phyloP scores from a whole-genome alignment of 2,888 invertebrate species.

The Macrophya annulata region DNA sequence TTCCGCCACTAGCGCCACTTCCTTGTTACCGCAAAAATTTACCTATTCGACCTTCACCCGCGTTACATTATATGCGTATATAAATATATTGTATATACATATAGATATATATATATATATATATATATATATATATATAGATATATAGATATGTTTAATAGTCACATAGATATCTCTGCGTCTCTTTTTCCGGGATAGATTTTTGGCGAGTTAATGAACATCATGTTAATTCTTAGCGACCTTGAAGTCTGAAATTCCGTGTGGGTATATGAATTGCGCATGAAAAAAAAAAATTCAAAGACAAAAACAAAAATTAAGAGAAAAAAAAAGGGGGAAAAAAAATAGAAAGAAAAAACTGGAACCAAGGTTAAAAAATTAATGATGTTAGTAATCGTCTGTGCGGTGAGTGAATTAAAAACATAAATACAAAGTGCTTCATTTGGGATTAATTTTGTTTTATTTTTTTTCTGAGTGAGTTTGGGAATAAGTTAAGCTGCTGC shows the following conservation, averaged over 20 bases:
- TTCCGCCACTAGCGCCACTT: background rate
- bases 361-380: constrained; percentile 3
- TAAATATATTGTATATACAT: too few species aligned
- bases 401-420: background rate
- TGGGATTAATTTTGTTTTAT: background rate
- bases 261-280: background rate
- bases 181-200: constrained; percentile 2
- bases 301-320: background rate
- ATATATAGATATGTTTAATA: background rate
- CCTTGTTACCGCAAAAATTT: background rate
- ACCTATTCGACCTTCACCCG: constrained; percentile 13
- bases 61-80: background rate
- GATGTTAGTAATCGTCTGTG: background rate
- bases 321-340: background rate
- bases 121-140: too few species aligned
- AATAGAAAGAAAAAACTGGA: background rate
- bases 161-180: background rate
- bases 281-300: background rate
- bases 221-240: background rate
- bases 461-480: background rate
- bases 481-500: background rate
- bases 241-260: background rate
- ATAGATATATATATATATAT: too few species aligned
- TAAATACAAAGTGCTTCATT: background rate
- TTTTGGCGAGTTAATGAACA: background rate